Evolutionary conservation across 2,888 invertebrate species (phyloP), one percentile per base, ranked within the genome.

Genomic region (Trissolcus brochymenae): DNA sequence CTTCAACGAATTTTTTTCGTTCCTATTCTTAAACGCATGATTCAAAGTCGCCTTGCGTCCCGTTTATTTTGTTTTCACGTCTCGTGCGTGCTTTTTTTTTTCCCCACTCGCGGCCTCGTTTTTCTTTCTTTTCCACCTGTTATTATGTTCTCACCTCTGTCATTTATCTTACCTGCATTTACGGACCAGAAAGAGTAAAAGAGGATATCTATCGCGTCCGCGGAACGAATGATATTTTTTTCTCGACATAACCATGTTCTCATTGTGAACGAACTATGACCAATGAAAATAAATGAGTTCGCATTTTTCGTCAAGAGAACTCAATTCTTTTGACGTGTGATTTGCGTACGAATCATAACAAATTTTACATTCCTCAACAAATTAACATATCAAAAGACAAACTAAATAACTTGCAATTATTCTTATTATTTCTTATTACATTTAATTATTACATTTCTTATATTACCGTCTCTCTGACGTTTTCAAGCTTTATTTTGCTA

Each of bases 201-300:
- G 49, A 71, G 74, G 66, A 56, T 78, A 78, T 71, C 70, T 71
- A 74, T 74, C 78, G 74, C 66, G 50, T 56, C 14, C 49, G 53
- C 35, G 25, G 3, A 40, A 54, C 62, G 68, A 70, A 76, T 68
- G 70, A 60, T 14, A 19, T 49, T 6, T 53, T 54, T 29, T 40
- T 56, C 61, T 54, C 55, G 62, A 40, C 56, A 64, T 73, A 75
- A 70, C 67, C 71, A 65, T 51, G 53, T 72, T 40, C 29, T 68
- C 68, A 80, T 80, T 81, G 79, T 81, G 43, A 59, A 79, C 71
- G 61, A 78, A 80, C 57, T 76, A 80, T 75, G 78, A 81, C 79
- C 79, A 80, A 81, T 74, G 81, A 76, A 79, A 81, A 78, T 76
- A 82, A 82, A 82, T 80, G 82, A 73, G 57, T 70, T 61, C 54